Evolutionary conservation across 1,140 invertebrate genomes (phyloP).

Genomic region (Drosophila bifasciata): DNA sequence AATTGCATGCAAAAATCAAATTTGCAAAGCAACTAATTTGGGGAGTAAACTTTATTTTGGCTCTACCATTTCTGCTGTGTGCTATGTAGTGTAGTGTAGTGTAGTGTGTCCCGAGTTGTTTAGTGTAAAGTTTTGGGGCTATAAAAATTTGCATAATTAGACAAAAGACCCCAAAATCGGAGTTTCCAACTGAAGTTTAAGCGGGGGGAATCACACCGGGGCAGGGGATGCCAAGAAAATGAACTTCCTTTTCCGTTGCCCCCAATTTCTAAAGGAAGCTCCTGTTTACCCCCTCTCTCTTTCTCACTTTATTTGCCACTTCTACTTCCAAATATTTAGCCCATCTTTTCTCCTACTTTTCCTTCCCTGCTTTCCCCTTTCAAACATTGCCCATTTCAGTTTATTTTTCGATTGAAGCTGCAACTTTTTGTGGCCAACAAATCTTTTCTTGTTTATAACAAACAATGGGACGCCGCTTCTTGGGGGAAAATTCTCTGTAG

Average conservation of each 20-base stretch:
- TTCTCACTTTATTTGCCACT: background rate
- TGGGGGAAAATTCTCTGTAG: too few species aligned
- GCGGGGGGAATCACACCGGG: too few species aligned
- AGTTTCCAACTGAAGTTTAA: too few species aligned
- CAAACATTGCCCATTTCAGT: constrained; percentile 26
- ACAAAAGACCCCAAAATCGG: constrained; percentile 43
- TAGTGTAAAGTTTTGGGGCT: constrained; percentile 5
- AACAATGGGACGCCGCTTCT: background rate
- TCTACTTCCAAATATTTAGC: background rate
- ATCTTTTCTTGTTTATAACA: constrained; percentile 30
- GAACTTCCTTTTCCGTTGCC: constrained; percentile 28
- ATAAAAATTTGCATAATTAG: constrained; percentile 72
- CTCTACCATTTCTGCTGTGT: constrained; percentile 2
- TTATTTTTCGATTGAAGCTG: constrained; percentile 51
- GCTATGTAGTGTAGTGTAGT: constrained; percentile 23
- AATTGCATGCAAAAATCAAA: constrained; percentile 45
- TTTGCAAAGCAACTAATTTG: constrained; percentile 46
- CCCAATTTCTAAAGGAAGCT: background rate
- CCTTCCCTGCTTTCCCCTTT: background rate
- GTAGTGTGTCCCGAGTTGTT: background rate
- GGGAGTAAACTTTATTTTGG: constrained; percentile 38
- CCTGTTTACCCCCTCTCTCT: background rate
- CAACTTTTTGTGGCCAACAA: constrained; percentile 45
- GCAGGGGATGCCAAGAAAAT: constrained; percentile 31
- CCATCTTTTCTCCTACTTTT: background rate